Evolutionary conservation across 2,888 invertebrate species (phyloP), one percentile per base, ranked within the genome.

Genomic region (Aphodius granarius): DNA sequence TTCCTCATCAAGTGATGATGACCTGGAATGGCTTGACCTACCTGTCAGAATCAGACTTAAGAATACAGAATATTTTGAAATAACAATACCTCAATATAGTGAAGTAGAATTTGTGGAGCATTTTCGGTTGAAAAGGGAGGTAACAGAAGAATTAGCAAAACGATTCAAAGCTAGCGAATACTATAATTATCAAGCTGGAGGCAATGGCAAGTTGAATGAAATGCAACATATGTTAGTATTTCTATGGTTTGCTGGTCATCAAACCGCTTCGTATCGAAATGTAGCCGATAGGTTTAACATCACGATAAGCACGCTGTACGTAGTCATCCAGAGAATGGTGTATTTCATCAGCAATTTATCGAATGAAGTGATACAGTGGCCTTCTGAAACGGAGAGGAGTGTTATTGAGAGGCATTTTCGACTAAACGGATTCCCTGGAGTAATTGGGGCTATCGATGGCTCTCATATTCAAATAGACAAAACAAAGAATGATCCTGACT

Each of bases 231-330:
- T 23, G 23, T 9, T 77, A 18, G 70, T 72, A 63, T 78, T 66
- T 71, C 21, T 75, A 19, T 77, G 77, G 75, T 78, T 74, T 76
- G 74, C 62, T 63, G 78, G 78, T 0, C 78, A 77, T 62, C 72
- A 79, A 70, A 75, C 78, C 3, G n/a, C n/a, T n/a, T 66, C 63
- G 3, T 79, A 75, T 74, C 63, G 77, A 9, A 77, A 79, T 74
- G 75, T 78, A 17, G 79, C 76, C 13, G 79, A 79, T 66, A n/a
- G 78, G 4, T 79, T 78, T 62, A 65, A 73, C 66, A 62, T 78
- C 1, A 64, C 72, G 15, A 77, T 78, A n/a, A 79, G 77, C 22
- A 72, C 76, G 1, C 22, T 79, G 16, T 62, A 23, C 62, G 20
- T n/a, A 63, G 62, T 78, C 20, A 74, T 74, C 16, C 23, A 65